These are phyloP conservation scores for Tenebrosternarchus preto DNA, from an alignment of 2,113 vertebrate species.

Conservation along the genomic window DNA sequence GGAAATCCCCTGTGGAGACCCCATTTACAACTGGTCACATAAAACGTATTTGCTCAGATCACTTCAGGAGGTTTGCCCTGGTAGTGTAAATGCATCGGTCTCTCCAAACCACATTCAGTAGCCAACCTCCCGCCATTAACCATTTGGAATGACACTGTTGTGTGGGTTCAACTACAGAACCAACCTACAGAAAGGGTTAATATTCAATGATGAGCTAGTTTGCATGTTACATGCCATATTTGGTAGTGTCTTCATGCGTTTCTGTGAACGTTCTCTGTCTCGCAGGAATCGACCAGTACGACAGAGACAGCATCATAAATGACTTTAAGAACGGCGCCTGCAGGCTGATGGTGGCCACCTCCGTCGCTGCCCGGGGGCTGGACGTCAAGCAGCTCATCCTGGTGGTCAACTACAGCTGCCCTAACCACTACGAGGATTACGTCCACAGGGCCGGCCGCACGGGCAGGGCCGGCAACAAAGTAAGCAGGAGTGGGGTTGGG, in stretches of 20 bases:
- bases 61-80: neutral
- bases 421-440: constrained; percentile 98
- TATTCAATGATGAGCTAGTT: no score
- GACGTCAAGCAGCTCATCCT: constrained; percentile 97
- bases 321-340: constrained; percentile 97
- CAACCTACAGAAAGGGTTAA: no score
- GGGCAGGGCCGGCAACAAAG: constrained; percentile 95
- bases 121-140: no score
- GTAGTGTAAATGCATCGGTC: no score
- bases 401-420: constrained; percentile 95
- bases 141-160: neutral
- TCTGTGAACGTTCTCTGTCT: neutral
- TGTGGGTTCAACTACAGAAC: neutral
- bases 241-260: neutral
- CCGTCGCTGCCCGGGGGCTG: constrained; percentile 92
- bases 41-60: neutral
- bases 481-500: constrained; percentile 50
- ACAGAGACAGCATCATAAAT: constrained; percentile 97
- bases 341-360: constrained; percentile 95
- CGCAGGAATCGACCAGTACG: constrained; percentile 96
- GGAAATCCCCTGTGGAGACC: no score
- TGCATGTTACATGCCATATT: no score
- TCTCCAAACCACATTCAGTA: no score
- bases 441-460: constrained; percentile 96
- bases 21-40: no score